Evolutionary conservation across 2,797 vertebrate species (phyloP), one percentile per base, ranked within the genome.

Genomic region (Luscinia megarhynchos): DNA sequence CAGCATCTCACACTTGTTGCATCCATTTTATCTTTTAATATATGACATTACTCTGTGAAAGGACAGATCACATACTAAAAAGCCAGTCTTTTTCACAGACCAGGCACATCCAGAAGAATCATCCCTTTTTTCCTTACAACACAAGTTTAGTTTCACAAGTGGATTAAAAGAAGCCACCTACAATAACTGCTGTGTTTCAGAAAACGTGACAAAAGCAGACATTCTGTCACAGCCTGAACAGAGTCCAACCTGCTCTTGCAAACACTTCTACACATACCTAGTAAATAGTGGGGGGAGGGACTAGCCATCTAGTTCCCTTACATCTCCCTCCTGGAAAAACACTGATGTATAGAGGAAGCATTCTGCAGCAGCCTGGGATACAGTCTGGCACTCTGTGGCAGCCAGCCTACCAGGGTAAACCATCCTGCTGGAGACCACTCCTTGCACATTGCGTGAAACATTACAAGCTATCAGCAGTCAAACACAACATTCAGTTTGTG

Each of bases 121-220:
- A 64, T 36, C 27, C 20, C 10, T 74, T 84, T 93, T 68, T 84
- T 84, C 53, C 59, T 63, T 61, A 67, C 45, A 90, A 62, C 15
- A 41, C 1, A 1, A 90, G 34, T 84, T 88, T 54, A 36, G 55
- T 82, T 93, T 90, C 59, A 73, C 79, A 87, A 81, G 76, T 40
- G 74, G 58, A 70, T 81, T 91, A 73, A 73, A 92, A 89, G 54
- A 89, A 85, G 59, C 45, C 73, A 90, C 89, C 87, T 89, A 92
- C 87, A 94, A 68, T 29, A 77, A 89, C 58, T 46, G 58, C 61
- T 45, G n/a, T 43, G 32, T 74, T 86, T 81, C 46, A 92, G 48
- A 62, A 93, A 87, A 86, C 5, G 66, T 75, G 82, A 77, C 58
- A 92, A 95, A 95, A 85, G 23, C n/a, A 77, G 36, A 46, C 78